phyloP scores from a whole-genome alignment of 2,113 vertebrate genomes.

The Tympanuchus pallidicinctus region DNA sequence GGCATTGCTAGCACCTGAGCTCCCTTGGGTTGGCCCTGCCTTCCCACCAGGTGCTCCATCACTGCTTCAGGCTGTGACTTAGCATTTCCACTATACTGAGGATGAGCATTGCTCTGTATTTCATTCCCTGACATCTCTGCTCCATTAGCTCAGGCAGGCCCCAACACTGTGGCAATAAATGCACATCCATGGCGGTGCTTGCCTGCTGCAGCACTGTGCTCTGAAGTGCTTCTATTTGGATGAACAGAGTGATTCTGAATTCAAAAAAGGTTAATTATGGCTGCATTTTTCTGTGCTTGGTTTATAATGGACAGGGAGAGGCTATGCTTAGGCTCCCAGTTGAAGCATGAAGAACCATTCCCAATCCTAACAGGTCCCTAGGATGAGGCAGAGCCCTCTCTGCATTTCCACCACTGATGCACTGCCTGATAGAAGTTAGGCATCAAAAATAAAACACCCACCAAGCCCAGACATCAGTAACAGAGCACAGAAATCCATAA shows the following conservation, averaged over 20 bases:
- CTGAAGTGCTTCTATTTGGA: background rate
- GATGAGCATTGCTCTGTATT: background rate
- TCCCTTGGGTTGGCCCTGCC: too few relatives aligned
- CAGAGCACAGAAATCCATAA: background rate
- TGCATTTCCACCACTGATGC: accelerated
- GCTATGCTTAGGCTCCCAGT: background rate
- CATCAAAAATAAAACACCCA: background rate
- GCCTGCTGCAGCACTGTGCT: background rate
- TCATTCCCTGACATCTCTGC: background rate
- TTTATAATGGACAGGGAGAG: background rate
- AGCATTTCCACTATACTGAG: too few relatives aligned
- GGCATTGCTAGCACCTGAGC: too few relatives aligned
- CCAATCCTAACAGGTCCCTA: background rate
- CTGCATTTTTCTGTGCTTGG: background rate
- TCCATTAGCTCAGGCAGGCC: background rate
- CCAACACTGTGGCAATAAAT: background rate
- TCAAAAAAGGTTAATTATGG: background rate
- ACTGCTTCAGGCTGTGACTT: too few relatives aligned
- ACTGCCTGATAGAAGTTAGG: background rate
- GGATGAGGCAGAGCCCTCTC: background rate
- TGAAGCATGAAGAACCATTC: background rate
- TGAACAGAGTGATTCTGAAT: background rate
- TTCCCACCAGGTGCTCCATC: too few relatives aligned
- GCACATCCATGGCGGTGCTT: background rate
- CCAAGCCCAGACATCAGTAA: background rate